phyloP scores from a whole-genome alignment of 1,140 invertebrate species.

The Calycopis cecrops region DNA sequence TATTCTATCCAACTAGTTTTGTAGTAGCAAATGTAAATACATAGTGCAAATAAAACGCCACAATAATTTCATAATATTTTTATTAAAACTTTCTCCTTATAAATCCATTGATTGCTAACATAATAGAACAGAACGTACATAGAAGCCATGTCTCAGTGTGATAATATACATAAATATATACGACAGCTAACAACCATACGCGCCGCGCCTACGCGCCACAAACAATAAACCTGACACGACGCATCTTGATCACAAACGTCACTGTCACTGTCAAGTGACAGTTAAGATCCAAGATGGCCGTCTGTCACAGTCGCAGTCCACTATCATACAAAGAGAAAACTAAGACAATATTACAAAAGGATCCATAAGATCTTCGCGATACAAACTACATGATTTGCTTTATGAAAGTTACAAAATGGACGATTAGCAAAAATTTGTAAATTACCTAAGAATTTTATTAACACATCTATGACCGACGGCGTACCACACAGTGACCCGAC shows the following conservation, averaged over 20 bases:
- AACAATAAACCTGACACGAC: slow-evolving; percentile 9
- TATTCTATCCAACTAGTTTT: no score
- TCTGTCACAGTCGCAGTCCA: slow-evolving; percentile 3
- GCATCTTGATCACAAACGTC: no score
- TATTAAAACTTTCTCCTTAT: slow-evolving; percentile 68
- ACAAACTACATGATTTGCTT: slow-evolving; percentile 39
- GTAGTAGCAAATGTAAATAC: no score
- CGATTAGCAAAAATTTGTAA: slow-evolving; percentile 38
- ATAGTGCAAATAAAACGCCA: slow-evolving; percentile 4
- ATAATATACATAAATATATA: slow-evolving; percentile 54
- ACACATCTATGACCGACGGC: slow-evolving; percentile 2
- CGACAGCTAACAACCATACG: slow-evolving; percentile 31
- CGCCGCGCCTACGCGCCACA: slow-evolving; percentile 8
- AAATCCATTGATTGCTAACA: slow-evolving; percentile 69
- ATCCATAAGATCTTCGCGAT: slow-evolving; percentile 34
- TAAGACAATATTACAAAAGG: slow-evolving; percentile 34
- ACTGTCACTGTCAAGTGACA: slow-evolving; percentile 3
- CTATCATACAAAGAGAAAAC: slow-evolving; percentile 24
- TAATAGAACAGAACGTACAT: slow-evolving; percentile 63
- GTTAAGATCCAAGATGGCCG: neutral
- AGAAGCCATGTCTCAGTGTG: slow-evolving; percentile 58
- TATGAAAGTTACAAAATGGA: slow-evolving; percentile 37
- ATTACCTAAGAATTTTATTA: slow-evolving; percentile 22
- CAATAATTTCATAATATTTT: slow-evolving; percentile 52
- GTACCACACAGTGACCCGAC: slow-evolving; percentile 12